Evolutionary conservation across 2,888 invertebrate genomes (phyloP), one percentile per base, ranked within the genome.

Genomic region (Epistrophe eligans): DNA sequence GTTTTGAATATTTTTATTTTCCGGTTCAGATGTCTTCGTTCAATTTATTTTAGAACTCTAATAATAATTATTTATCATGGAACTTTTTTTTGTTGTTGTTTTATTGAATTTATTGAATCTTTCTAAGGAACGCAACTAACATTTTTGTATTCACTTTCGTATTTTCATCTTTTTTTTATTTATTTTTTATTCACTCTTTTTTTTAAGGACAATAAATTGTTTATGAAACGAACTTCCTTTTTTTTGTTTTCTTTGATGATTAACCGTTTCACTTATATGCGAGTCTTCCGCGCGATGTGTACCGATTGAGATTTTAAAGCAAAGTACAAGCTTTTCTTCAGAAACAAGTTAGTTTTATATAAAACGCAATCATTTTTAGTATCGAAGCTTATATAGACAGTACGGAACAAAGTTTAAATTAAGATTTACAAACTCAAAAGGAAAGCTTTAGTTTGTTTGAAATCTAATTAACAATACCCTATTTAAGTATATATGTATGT

Each of bases 301-400:
- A 72, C 76, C 83, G 87, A 64, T 76, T 72, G 35, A 67, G 67
- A 79, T 79, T 82, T 79, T 62, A 82, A 74, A 74, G 66, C 79
- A 55, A 82, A 87, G 48, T 87, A 76, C 55, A 83, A 87, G 79
- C 87, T 83, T 67, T 24, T 3, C 24, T 62, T 72, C 55, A 38
- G 62, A 58, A 17, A 43, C 79, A 60, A 72, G 57, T 85, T 72
- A 76, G 77, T 82, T 87, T 87, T 87, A 87, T 87, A 87, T 67
- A 45, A 57, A 77, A 71, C 11, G 52, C 50, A 73, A 55, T 67
- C 50, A 73, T 77, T 70, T 57, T 64, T 13, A 50, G 28, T 66
- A 71, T 79, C 50, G 8, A 58, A 79, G 67, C 73, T 67, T 79
- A 24, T 9, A 45, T 9, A 45, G 8, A 1, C 50, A 8, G 38